Conservation (phyloP, 2,113 vertebrate genomes). For the Stomatorhinus ivindoensis region DNA sequence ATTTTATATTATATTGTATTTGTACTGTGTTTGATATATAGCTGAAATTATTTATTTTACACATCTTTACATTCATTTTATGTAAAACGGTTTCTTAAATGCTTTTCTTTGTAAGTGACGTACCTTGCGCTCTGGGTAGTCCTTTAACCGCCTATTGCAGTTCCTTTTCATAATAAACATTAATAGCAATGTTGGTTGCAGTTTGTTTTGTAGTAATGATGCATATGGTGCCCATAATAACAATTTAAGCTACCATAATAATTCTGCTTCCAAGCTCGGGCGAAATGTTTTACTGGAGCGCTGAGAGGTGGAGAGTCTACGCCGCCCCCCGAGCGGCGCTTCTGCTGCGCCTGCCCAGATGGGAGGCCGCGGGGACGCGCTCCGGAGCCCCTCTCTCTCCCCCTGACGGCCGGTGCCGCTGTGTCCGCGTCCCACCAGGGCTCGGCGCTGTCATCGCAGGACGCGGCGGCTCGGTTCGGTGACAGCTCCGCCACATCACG, state of each 20-base stretch:
- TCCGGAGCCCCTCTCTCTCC: not conserved
- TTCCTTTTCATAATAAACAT: not conserved
- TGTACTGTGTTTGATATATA: not conserved
- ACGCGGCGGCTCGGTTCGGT: constrained; percentile 7
- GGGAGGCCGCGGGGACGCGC: not conserved
- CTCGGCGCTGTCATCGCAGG: constrained; percentile 6
- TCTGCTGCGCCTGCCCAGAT: not conserved
- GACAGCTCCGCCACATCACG: constrained; percentile 16
- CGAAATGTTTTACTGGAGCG: not conserved
- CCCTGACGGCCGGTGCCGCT: not conserved
- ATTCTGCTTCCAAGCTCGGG: not conserved
- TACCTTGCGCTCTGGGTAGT: not conserved
- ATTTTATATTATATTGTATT: not conserved
- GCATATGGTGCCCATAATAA: not conserved
- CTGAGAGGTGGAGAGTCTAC: not conserved
- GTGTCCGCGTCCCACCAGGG: not conserved
- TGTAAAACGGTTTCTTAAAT: not conserved
- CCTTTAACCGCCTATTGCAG: not conserved
- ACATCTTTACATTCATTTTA: not conserved
- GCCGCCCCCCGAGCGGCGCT: not conserved
- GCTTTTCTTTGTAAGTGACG: not conserved
- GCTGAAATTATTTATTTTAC: not conserved
- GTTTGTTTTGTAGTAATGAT: not conserved
- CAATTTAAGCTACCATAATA: not conserved
- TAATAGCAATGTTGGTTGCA: not conserved